These are phyloP conservation scores for Drosophila simulans DNA, from an alignment of 1,140 invertebrate species.

Conservation along the genomic window DNA sequence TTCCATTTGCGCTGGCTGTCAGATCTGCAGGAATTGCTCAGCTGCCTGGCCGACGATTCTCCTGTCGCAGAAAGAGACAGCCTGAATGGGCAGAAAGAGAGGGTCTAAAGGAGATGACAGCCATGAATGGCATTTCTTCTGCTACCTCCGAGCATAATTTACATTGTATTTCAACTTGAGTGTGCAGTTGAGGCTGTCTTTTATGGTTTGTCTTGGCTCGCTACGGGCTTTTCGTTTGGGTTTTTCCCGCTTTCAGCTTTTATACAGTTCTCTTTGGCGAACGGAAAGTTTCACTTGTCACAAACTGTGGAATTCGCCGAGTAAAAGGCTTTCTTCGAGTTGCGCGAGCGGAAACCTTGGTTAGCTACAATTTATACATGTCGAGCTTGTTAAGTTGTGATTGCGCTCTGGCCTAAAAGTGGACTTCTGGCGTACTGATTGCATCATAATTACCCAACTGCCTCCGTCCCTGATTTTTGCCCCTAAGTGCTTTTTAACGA, in stretches of 20 bases:
- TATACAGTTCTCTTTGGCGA: conserved; percentile 3
- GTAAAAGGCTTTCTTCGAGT: conserved; percentile 1
- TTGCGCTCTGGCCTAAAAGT: conserved; percentile 44
- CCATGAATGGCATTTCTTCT: conserved; percentile 64
- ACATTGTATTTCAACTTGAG: conserved; percentile 57
- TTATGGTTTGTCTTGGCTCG: conserved; percentile 41
- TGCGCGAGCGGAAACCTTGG: conserved; percentile 13
- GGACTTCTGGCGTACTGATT: conserved; percentile 55
- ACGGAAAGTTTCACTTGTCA: conserved; percentile 31
- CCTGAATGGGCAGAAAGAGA: conserved; percentile 2
- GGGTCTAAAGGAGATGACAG: conserved; percentile 56
- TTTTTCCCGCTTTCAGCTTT: not conserved
- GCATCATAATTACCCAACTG: conserved; percentile 76
- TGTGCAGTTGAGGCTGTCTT: conserved; percentile 48
- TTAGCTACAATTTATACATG: conserved; percentile 60
- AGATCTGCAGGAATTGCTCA: conserved; percentile 57
- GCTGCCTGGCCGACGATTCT: conserved; percentile 59
- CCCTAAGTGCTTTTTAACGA: conserved; percentile 80
- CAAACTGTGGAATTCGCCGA: conserved; percentile 9
- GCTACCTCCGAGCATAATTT: conserved; percentile 69
- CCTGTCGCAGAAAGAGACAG: conserved; percentile 35
- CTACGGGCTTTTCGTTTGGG: conserved; percentile 6
- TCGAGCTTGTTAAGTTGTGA: conserved; percentile 64
- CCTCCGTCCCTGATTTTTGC: conserved; percentile 15
- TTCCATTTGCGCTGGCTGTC: conserved; percentile 71